These are phyloP conservation scores for Nesidiocoris tenuis DNA, from an alignment of 2,888 invertebrate genomes.

Conservation along the genomic window DNA sequence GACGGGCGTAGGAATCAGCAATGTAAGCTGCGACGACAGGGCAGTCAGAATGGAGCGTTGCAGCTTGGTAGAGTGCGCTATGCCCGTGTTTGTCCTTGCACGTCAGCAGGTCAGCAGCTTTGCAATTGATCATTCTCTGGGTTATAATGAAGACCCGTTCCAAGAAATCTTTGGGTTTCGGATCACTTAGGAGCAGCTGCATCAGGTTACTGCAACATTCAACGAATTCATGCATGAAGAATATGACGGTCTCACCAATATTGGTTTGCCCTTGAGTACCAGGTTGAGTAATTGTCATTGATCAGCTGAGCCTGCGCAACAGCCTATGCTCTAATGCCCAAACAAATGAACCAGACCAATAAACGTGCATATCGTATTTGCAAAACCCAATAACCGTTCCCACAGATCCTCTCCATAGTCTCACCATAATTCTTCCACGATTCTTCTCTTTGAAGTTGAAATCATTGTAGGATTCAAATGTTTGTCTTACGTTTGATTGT, in stretches of 20 bases:
- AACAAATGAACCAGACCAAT: too few species aligned
- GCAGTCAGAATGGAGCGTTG: conserved; percentile 5
- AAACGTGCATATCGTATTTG: too few species aligned
- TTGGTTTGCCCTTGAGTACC: not conserved
- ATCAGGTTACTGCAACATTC: conserved; percentile 3
- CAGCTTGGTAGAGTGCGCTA: conserved; percentile 24
- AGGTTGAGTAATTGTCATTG: not conserved
- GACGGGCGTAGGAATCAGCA: conserved; percentile 12
- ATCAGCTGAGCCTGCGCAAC: too few species aligned
- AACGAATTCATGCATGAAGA: not conserved
- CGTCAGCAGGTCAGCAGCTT: not conserved
- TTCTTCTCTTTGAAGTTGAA: too few species aligned
- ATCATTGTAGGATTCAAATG: too few species aligned
- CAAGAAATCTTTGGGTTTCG: not conserved
- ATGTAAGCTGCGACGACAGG: conserved; percentile 29
- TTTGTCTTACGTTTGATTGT: conserved; percentile 26
- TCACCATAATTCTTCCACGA: too few species aligned
- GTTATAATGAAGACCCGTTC: conserved; percentile 3
- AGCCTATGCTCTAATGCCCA: too few species aligned
- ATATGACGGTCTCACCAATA: not conserved
- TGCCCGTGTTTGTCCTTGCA: conserved; percentile 14
- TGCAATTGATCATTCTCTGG: conserved; percentile 1
- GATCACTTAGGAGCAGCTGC: conserved; percentile 2
- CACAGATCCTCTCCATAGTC: too few species aligned
- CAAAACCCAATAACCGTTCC: too few species aligned